Conservation (phyloP, 2,797 vertebrate genomes). For the Ctenopoma multispine region DNA sequence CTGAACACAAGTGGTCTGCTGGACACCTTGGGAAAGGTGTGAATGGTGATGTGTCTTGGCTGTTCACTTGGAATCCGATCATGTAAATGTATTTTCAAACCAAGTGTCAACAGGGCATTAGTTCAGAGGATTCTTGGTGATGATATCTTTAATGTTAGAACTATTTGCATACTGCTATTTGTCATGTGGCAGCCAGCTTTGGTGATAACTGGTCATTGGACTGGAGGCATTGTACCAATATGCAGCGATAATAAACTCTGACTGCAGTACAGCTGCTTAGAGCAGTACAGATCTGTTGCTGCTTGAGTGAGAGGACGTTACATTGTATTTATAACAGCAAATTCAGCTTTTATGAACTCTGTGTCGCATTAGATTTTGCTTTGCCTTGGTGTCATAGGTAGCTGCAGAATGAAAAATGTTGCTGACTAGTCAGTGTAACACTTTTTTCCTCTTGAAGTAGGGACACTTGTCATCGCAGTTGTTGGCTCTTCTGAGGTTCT, state of each 20-base stretch:
- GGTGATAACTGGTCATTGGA: background rate
- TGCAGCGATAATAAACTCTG: too few species aligned
- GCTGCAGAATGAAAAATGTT: conserved; percentile 16
- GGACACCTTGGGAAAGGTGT: too few species aligned
- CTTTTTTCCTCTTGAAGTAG: conserved; percentile 13
- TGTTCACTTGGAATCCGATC: too few species aligned
- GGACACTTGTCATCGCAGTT: conserved; percentile 17
- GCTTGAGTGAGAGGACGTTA: background rate
- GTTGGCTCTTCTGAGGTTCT: conserved; percentile 14
- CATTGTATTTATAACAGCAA: background rate
- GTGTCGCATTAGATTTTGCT: background rate
- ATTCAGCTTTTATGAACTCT: conserved; percentile 2
- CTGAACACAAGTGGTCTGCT: too few species aligned
- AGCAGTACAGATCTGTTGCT: background rate
- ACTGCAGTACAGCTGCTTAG: too few species aligned
- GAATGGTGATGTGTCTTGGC: too few species aligned
- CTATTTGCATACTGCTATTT: too few species aligned
- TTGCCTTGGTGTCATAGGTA: background rate
- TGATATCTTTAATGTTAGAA: too few species aligned
- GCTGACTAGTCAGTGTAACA: conserved; percentile 4
- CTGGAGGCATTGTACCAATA: background rate
- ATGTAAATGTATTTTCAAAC: too few species aligned
- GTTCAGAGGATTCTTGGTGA: too few species aligned
- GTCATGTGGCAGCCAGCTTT: too few species aligned
- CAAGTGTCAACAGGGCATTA: too few species aligned